Evolutionary conservation across 2,888 invertebrate species (phyloP).

Genomic region (Celastrina argiolus): DNA sequence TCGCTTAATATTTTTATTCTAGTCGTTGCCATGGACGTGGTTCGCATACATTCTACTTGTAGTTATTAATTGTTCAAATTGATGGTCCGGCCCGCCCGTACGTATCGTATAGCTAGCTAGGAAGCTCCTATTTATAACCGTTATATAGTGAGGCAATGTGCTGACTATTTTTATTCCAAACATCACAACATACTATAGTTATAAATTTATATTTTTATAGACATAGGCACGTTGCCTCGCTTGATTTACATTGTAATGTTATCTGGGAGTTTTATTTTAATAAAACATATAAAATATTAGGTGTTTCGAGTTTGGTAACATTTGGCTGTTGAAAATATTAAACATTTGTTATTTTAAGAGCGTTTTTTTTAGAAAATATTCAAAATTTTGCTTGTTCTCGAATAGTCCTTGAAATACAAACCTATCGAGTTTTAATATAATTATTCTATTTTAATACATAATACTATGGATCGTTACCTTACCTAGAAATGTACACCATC

Average conservation of each 20-base stretch:
- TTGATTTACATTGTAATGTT: not conserved
- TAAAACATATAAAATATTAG: constrained; percentile 3
- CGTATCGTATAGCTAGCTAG: not conserved
- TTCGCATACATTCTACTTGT: constrained; percentile 1
- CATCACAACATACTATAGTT: constrained; percentile 11
- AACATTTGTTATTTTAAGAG: not conserved
- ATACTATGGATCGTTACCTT: too few species aligned
- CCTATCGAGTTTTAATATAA: too few species aligned
- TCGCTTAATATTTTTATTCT: constrained; percentile 1
- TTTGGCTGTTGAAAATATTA: not conserved
- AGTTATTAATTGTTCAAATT: constrained; percentile 13
- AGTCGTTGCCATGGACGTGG: not conserved
- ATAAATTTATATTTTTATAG: constrained; percentile 8
- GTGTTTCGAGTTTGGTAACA: not conserved
- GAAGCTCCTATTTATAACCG: constrained; percentile 12
- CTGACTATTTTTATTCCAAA: constrained; percentile 14
- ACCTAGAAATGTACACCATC: too few species aligned
- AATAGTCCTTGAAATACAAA: too few species aligned
- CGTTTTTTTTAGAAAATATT: not conserved
- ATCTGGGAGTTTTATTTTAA: not conserved
- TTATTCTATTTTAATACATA: not conserved
- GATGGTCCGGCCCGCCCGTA: not conserved
- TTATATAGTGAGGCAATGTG: constrained; percentile 12
- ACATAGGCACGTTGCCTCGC: not conserved
- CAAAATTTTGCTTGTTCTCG: not conserved